phyloP scores from a whole-genome alignment of 2,113 vertebrate genomes.

The Manacus vitellinus region DNA sequence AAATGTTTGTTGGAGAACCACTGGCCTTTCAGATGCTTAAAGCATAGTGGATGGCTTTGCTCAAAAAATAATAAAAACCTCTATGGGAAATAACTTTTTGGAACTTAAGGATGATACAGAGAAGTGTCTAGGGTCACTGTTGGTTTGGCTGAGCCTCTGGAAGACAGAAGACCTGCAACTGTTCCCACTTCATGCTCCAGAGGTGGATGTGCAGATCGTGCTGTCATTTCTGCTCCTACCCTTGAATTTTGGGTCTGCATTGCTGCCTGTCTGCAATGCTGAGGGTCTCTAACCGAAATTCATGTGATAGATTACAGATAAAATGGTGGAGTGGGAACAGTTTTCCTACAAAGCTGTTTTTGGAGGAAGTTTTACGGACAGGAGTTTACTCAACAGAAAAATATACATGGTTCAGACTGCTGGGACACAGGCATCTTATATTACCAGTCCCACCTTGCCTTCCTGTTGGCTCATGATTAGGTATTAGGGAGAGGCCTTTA shows the following conservation, averaged over 20 bases:
- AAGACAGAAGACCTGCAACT: background rate
- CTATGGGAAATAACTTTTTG: background rate
- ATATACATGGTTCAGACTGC: background rate
- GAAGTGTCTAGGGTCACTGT: background rate
- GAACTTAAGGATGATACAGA: background rate
- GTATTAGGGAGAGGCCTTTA: background rate
- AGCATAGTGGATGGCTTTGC: background rate
- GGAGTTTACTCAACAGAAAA: background rate
- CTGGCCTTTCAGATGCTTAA: background rate
- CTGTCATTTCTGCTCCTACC: background rate
- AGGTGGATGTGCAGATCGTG: rapidly evolving
- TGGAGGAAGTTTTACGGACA: background rate
- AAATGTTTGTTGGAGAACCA: background rate
- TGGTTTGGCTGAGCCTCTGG: background rate
- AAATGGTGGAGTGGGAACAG: background rate
- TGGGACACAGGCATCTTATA: background rate
- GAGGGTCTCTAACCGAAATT: background rate
- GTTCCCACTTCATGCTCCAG: background rate
- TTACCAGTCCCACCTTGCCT: background rate
- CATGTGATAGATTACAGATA: background rate
- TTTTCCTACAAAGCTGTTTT: background rate
- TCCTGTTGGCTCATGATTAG: background rate
- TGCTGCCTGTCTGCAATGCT: background rate
- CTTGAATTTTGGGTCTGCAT: rapidly evolving
- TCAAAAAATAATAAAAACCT: background rate